Evolutionary conservation across 2,797 vertebrate genomes (phyloP), one percentile per base, ranked within the genome.

Genomic region (Oryzias sinensis): DNA sequence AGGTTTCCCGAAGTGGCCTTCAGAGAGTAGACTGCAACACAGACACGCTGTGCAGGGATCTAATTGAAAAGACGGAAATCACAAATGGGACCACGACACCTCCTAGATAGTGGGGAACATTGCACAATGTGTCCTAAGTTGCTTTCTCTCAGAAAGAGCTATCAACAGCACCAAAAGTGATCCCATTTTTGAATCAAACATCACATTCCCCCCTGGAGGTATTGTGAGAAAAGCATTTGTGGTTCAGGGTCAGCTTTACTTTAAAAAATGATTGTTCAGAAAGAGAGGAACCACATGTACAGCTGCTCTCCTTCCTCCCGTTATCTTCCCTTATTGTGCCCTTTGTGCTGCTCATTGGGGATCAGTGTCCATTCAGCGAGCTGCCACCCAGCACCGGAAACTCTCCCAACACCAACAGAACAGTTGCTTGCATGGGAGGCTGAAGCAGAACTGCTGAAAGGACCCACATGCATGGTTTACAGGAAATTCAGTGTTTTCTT

Each of bases 21-120:
- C 46, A 61, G 52, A 22, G 20, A 22, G 3, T 33, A 33, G 9
- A 33, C 33, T 9, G 66, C 54, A 52, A 61, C 54, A 65, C 37
- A 59, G 52, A 72, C 58, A 65, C 72, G 63, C 60, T 55, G 57
- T 61, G 75, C 25, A 60, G 79, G 78, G 80, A 86, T 55, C 43
- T 45, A 9, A 54, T 48, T 85, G 73, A 83, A 90, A 89, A 83
- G 81, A 68, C 81, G 82, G 85, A 90, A 89, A 68, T 80, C 74
- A 55, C 81, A 76, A 65, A 55, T 76, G 72, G 59, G 62, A 81
- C 63, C 53, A 52, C 72, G 67, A 79, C 49, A 55, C 22, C 48
- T 72, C 56, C 69, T 71, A 70, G 61, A 71, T 55, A 72, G 57
- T 54, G 53, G 49, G 56, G 76, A 78, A 66, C 79, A 65, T 62